Base-by-base conservation (phyloP, 2,113 vertebrate species). In the Myocastor coypus region DNA sequence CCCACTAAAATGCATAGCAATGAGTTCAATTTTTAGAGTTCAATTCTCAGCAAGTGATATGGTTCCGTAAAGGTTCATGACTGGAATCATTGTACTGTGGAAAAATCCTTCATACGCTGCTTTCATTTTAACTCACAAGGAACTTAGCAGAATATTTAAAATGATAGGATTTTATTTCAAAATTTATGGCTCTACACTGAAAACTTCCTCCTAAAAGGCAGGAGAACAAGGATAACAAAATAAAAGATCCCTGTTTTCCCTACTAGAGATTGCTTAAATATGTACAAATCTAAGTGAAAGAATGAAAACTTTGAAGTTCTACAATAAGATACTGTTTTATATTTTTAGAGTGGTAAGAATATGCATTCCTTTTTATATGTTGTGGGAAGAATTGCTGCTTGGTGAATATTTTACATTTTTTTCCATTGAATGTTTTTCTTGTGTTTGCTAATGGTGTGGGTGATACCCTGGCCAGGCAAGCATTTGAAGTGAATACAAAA, bases 1-100 rank as follows among this genome's bases (percentile, higher is more conserved):
- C 94, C 91, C 92, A 77, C 83, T 84, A 86, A 81, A 86, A 84
- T 61, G 71, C 83, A 95, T 46, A 81, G 97, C 52, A 78, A 92
- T 95, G 84, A 90, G n/a, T 90, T 77, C 77, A 94, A 91, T 95
- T 94, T 95, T 87, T 90, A 94, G 86, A 96, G 64, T 57, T 57
- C 55, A 57, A 16, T 71, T 94, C 94, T 83, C 82, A 87, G 94
- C 90, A 95, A 97, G 95, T n/a, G 40, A 57, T 91, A 80, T 61
- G 68, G 83, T 93, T 96, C 63, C 89, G 77, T 89, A 89, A 96
- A 96, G 81, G 89, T 92, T 96, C 93, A 77, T 73, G 46, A 71
- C 22, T 71, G 52, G 63, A 96, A 96, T 40, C 30, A 46, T 16
- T 17, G 50, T 92, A 34, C 59, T 96, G 37, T 0, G 1, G n/a